Base-by-base conservation (phyloP, 2,888 invertebrate genomes). In the Rhaphigaster nebulosa region DNA sequence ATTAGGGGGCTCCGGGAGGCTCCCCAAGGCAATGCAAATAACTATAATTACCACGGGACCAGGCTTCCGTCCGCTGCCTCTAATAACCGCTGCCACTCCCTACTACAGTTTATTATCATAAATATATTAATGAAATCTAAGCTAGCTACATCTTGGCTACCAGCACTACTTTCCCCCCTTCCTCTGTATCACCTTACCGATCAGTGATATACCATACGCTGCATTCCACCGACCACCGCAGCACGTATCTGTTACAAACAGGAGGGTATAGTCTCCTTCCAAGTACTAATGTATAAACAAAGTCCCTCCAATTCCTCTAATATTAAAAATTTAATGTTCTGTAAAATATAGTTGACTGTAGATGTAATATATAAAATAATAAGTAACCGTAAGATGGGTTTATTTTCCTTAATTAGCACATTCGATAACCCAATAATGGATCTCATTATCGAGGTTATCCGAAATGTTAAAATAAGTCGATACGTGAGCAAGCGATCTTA, bases 101-200 rank as follows among this genome's bases (percentile, higher is more conserved):
- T 84, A 84, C 90, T 87, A 76, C 90, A 90, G 84, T 90, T 90
- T 90, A 90, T 90, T 90, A 90, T 90, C 90, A 90, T 90, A 90
- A 90, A 90, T 90, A 90, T 90, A 90, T 90, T 90, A 90, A 90
- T 90, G 90, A 90, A 90, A 90, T 90, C 90, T 89, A 89, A 41
- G 18, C 88, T 41, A 41, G 89, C 80, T 80, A 45, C 54, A 41
- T 50, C 52, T 34, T 29, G 88, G 52, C 50, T 88, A 50, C 88
- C 88, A 88, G 38, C 34, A n/a, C 84, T 20, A n/a, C 84, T 38
- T 76, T 76, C 70, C 20, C 38, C 70, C 34, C 70, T 76, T 76
- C 70, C 34, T 76, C 70, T 20, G 38, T 76, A 76, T 76, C 70
- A 38, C 70, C 70, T 76, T 76, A 76, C 70, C 70, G 70, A 76